Conservation (phyloP, 1,140 invertebrate genomes). For the Brachystomella parvula region DNA sequence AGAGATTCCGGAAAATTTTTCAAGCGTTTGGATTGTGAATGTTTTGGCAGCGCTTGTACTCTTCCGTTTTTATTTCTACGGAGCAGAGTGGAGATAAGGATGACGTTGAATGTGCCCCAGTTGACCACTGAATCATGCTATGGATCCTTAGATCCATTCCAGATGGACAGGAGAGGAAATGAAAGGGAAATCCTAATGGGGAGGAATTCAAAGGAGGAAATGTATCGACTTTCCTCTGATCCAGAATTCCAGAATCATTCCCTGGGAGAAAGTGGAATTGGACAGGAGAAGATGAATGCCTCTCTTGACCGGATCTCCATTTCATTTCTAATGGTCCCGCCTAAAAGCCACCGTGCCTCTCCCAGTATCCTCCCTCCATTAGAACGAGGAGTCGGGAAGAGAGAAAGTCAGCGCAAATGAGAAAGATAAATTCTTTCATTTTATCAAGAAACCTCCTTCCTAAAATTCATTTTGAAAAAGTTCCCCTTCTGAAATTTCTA, state of each 20-base stretch:
- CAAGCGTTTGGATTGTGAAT: too few species aligned
- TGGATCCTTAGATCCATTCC: background rate
- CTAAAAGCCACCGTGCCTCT: conserved; percentile 33
- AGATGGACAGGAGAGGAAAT: conserved; percentile 13
- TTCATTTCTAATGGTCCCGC: conserved; percentile 36
- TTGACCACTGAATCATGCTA: conserved; percentile 1
- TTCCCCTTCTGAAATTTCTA: conserved; percentile 1
- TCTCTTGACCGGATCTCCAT: conserved; percentile 38
- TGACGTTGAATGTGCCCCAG: background rate
- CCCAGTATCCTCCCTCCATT: background rate
- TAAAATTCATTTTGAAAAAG: background rate
- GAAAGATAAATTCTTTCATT: conserved; percentile 8
- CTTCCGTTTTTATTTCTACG: too few species aligned
- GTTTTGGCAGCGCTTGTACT: too few species aligned
- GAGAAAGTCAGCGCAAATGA: too few species aligned
- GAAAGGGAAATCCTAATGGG: conserved; percentile 11
- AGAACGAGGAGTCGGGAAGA: too few species aligned
- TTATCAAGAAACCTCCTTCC: background rate
- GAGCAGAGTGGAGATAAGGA: background rate
- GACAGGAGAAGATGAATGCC: conserved; percentile 36
- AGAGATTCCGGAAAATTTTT: background rate
- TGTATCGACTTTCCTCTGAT: background rate
- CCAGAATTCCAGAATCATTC: background rate
- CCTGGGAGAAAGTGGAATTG: background rate
- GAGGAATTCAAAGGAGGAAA: conserved; percentile 12